phyloP scores from a whole-genome alignment of 2,113 vertebrate species.

The Sigmodon hispidus region DNA sequence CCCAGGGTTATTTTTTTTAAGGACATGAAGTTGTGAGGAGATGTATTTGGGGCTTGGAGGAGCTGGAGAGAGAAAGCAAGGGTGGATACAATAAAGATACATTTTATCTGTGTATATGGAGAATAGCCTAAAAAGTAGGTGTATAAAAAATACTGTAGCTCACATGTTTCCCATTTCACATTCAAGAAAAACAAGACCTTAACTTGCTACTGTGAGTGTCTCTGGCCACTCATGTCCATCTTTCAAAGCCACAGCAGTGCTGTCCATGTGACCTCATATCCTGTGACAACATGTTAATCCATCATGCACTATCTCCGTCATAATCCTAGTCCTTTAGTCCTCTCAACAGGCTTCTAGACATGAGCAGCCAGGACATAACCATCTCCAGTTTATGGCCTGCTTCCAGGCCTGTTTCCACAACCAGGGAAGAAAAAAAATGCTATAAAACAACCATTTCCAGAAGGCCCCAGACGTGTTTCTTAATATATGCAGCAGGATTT shows the following conservation, averaged over 20 bases:
- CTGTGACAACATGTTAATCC: rapidly evolving
- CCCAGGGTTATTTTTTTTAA: too few relatives aligned
- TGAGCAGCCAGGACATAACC: neutral
- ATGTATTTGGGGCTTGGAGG: neutral
- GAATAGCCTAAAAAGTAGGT: neutral
- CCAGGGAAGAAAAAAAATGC: slow-evolving; percentile 11
- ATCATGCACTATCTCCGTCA: rapidly evolving
- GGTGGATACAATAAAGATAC: neutral
- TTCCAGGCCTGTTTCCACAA: slow-evolving; percentile 23
- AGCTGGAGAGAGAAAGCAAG: neutral
- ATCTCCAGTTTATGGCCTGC: neutral
- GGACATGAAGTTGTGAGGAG: neutral
- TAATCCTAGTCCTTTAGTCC: neutral
- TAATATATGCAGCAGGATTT: slow-evolving; percentile 56
- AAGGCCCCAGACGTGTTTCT: slow-evolving; percentile 39
- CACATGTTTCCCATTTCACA: neutral
- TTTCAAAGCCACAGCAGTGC: neutral
- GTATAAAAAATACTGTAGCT: neutral
- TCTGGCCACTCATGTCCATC: neutral
- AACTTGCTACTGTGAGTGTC: neutral
- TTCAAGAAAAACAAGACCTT: neutral
- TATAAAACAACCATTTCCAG: slow-evolving; percentile 35
- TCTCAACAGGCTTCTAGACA: neutral
- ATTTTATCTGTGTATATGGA: neutral
- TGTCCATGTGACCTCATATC: neutral